These are phyloP conservation scores for Apostichopus parvimensis DNA, from an alignment of 35 echinoderm and acorn worm genomes.

Conservation along the genomic window DNA sequence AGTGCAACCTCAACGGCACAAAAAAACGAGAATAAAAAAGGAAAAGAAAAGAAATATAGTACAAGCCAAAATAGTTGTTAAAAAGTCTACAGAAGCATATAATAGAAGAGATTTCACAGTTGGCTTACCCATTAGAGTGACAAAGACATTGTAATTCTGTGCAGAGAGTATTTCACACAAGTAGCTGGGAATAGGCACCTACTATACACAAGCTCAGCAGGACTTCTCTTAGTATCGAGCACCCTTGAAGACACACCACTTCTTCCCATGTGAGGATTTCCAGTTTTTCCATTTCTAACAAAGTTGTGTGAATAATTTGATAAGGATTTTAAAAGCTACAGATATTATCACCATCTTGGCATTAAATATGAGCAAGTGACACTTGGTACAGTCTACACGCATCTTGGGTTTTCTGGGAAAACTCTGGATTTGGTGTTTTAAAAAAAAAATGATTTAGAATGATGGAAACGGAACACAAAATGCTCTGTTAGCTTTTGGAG, in stretches of 20 bases:
- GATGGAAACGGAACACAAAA: no score
- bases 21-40: neutral
- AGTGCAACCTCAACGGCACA: neutral
- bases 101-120: neutral
- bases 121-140: neutral
- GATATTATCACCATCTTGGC: no score
- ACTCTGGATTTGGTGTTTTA: no score
- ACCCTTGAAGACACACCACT: neutral
- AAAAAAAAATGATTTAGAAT: no score
- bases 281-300: neutral
- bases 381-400: no score
- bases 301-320: neutral
- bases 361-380: no score
- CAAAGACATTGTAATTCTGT: neutral
- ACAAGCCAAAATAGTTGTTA: neutral
- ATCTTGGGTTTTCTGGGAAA: no score
- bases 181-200: neutral
- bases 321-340: no score
- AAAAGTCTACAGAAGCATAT: neutral
- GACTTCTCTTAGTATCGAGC: neutral
- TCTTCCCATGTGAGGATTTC: neutral
- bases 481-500: no score
- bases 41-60: no score
- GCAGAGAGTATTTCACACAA: neutral
- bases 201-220: neutral